Evolutionary conservation across 2,797 vertebrate species (phyloP), one percentile per base, ranked within the genome.

Genomic region (Microhierax caerulescens): DNA sequence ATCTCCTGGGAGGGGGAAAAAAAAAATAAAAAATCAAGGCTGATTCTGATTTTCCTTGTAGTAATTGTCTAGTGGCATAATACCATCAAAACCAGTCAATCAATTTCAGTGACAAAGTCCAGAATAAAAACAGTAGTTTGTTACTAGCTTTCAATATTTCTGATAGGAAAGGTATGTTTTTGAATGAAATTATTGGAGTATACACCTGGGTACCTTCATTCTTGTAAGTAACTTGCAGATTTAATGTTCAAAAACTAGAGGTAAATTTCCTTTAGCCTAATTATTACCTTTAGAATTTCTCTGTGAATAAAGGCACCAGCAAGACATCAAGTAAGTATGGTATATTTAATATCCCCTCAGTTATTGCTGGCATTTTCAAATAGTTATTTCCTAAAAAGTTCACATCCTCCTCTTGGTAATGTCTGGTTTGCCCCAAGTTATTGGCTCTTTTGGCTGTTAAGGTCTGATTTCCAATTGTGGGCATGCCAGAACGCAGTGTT

Each of bases 361-460:
- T 84, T 95, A 70, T 47, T 90, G 48, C 47, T 81, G 82, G 76
- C 50, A 21, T 92, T 94, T 95, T 68, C 74, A 93, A 65, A 28
- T 56, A 53, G 43, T 41, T 94, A 73, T 84, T 94, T 93, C 83
- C 83, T 84, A 82, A 70, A 89, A 96, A 92, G 80, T 82, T 96
- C 50, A 79, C 2, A 45, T 89, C 39, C 45, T 63, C 21, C 89
- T 92, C 63, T 72, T 85, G 59, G 59, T 67, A 93, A 67, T 0
- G 6, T 59, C 70, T 94, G 63, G 5, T 88, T 85, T 82, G 43
- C 56, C 53, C 83, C 13, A 30, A 25, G 88, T 39, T 81, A 47
- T 63, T 76, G 70, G 43, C 5, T 70, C 5, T 54, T 69, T 76
- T 3, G 14, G 11, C 76, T 79, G 48, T 75, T 23, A 56, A 65